Base-by-base conservation (phyloP, 1,140 invertebrate genomes). In the Steinernema khuongi region DNA sequence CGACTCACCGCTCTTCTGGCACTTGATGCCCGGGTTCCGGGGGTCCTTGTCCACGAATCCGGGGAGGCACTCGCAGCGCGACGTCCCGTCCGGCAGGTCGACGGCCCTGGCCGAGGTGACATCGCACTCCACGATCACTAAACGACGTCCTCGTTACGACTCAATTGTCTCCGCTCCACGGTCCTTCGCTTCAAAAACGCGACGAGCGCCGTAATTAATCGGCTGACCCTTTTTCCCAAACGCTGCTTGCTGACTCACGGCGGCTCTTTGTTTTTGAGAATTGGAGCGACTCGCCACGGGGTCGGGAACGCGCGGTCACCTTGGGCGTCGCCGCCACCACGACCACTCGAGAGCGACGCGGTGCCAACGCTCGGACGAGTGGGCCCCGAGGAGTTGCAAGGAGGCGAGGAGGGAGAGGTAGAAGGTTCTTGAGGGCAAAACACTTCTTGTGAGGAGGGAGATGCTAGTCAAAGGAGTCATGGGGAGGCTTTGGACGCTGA, bases 111-210 rank as follows among this genome's bases (percentile, higher is more conserved):
- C 44, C 28, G 74, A 70, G 29, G 30, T 77, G 7, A 76, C 43
- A 18, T 74, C 75, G 68, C 80, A 81, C 26, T 83, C 80, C 1
- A 43, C 66, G 19, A 67, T 72, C 41, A 81, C 80, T 81, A 60
- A 69, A 81, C 78, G 19, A 77, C 11, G 36, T 2, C 14, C 29
- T 43, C 50, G 36, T 70, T 43, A 33, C 0, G 50, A 70, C 41
- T 19, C 14, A 11, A 60, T 70, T 19, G 11, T 33, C 30, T 17
- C 30, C 68, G 11, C 68, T 31, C 33, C 11, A 14, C 22, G 68
- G 7, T 41, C 36, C 7, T 41, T 41, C n/a, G 7, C 7, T 7
- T 41, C n/a, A 41, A 41, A 41, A 41, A 41, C 7, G n/a, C n/a
- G n/a, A n/a, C n/a, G n/a, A n/a, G n/a, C n/a, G n/a, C n/a, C n/a